Evolutionary conservation across 2,888 invertebrate species (phyloP), one percentile per base, ranked within the genome.

Genomic region (Oligia latruncula): DNA sequence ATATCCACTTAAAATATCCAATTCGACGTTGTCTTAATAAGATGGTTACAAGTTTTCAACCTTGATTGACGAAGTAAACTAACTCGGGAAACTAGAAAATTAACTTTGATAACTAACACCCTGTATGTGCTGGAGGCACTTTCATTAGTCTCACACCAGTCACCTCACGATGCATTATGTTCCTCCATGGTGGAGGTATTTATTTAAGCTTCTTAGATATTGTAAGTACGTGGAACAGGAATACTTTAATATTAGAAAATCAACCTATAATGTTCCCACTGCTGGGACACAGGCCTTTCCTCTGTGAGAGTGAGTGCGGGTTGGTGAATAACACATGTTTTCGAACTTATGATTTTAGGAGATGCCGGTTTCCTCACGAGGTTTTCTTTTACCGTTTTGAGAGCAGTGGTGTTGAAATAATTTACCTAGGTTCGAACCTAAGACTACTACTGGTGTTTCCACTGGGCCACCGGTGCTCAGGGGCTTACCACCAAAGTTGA

Each of bases 41-140:
- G 87, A 89, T 89, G 90, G 87, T 83, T 84, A 75, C 86, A 92
- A 93, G 90, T 92, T 92, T 85, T 88, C 86, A 90, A 90, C 89
- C 90, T 90, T 93, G 93, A 95, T 93, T 94, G 95, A 93, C 93
- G 92, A 93, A 93, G 92, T 93, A 93, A 94, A 94, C 93, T 92
- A 92, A 93, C 89, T 93, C 91, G 83, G 89, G 89, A 92, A 94
- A 95, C 93, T 95, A 92, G 95, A 93, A 95, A 95, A 95, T 95
- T 95, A 94, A 94, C 93, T 95, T 95, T 93, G 92, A 92, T 92
- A 94, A 94, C 93, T 93, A 93, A 93, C 93, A 91, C 92, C 91
- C 78, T 88, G 87, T 90, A 87, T 87, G 81, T 85, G 91, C 90
- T 86, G 49, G 83, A 81, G 89, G 90, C 90, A 90, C 89, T 91